These are phyloP conservation scores for Aproaerema taeniolella DNA, from an alignment of 2,888 invertebrate genomes.

Conservation along the genomic window DNA sequence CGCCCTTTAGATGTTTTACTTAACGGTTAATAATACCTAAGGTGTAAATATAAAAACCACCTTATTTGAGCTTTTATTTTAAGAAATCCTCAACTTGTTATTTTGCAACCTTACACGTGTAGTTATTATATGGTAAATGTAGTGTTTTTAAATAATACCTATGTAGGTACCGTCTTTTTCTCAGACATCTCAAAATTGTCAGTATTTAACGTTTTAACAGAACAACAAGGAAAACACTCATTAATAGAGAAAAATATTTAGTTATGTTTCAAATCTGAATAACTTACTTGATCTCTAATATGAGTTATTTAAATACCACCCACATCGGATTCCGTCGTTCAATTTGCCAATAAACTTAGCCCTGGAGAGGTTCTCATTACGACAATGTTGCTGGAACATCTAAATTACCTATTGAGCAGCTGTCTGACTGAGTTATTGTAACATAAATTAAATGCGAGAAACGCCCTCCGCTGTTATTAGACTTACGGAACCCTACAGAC, in stretches of 20 bases:
- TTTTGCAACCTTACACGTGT: too few species aligned
- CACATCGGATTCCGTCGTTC: conserved; percentile 38
- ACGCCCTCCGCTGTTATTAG: conserved; percentile 53
- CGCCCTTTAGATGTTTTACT: conserved; percentile 65
- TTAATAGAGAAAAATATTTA: too few species aligned
- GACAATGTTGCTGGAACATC: conserved; percentile 72
- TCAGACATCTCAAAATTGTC: too few species aligned
- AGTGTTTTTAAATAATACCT: too few species aligned
- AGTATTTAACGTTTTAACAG: too few species aligned
- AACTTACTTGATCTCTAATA: too few species aligned
- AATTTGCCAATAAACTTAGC: conserved; percentile 43
- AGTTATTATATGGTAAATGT: too few species aligned
- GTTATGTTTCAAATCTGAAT: too few species aligned
- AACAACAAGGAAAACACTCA: too few species aligned
- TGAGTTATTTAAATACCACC: conserved; percentile 20
- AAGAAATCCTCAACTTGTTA: conserved; percentile 30
- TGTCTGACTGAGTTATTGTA: conserved; percentile 69
- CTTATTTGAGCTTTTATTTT: conserved; percentile 34
- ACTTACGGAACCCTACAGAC: conserved; percentile 36
- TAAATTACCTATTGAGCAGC: conserved; percentile 71
- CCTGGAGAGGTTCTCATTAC: conserved; percentile 61
- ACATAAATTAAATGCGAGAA: conserved; percentile 64
- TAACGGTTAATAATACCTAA: conserved; percentile 57
- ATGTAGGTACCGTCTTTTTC: too few species aligned
- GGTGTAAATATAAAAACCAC: conserved; percentile 53